A percentile compares a stretch with the other conserved stretches of the same genome.
phyloP scores from a whole-genome alignment of 2,888 invertebrate genomes.

The Psylliodes chrysocephalus region DNA sequence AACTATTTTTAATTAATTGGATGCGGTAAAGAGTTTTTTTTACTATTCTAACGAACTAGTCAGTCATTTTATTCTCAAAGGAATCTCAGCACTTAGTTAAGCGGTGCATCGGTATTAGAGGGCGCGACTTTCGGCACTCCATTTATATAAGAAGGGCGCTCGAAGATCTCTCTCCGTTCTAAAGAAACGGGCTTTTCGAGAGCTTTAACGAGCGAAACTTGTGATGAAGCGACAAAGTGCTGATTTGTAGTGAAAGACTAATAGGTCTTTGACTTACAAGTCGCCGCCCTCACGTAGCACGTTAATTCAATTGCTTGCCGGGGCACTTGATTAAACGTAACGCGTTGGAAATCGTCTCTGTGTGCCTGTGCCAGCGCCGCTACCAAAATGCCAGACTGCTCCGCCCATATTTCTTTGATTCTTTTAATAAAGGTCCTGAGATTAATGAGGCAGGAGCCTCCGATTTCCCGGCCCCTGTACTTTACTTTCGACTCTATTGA shows the following conservation, averaged over 20 bases:
- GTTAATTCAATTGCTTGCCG: conserved; percentile 59
- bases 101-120: too few species aligned
- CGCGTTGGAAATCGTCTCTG: conserved; percentile 55
- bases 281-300: conserved; percentile 61
- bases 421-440: conserved; percentile 65
- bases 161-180: conserved; percentile 18
- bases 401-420: conserved; percentile 67
- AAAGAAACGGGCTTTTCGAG: conserved; percentile 38
- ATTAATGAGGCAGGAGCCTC: conserved; percentile 63
- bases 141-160: conserved; percentile 19
- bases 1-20: too few species aligned
- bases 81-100: too few species aligned
- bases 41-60: too few species aligned
- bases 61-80: too few species aligned
- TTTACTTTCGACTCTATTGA: conserved; percentile 56
- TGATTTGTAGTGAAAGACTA: conserved; percentile 62
- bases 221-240: conserved; percentile 60
- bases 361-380: conserved; percentile 32
- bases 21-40: too few species aligned
- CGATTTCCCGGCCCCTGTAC: conserved; percentile 47
- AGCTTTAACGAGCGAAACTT: conserved; percentile 49
- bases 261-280: conserved; percentile 61
- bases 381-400: conserved; percentile 55
- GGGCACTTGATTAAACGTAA: conserved; percentile 62
- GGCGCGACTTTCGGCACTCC: conserved; percentile 22